Evolutionary conservation across 2,797 vertebrate genomes (phyloP), one percentile per base, ranked within the genome.

Genomic region (Syngnathus rostellatus): DNA sequence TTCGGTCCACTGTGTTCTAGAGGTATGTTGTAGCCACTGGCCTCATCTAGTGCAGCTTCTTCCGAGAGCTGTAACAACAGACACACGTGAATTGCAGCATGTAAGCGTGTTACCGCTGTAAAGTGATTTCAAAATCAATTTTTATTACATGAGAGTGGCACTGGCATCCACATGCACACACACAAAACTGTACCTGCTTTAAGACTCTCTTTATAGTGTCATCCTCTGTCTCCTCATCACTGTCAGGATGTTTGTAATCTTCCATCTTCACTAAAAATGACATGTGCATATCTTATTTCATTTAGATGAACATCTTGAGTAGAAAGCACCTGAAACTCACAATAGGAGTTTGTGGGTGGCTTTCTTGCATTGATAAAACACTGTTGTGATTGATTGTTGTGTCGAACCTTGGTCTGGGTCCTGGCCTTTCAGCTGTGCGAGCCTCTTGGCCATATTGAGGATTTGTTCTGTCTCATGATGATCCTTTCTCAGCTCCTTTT

Each of bases 1-100:
- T 25, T 25, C 0, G 87, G 85, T 25, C 83, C 87, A 48, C 79
- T 87, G 39, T 84, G 86, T 77, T 94, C 91, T 31, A 85, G 86
- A 21, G 90, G 93, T 79, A 95, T 95, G 86, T 97, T 98, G 86
- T 94, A 98, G 70, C 96, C 95, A 74, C 94, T 94, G 78, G 94
- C 93, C 81, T 95, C 92, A 81, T 98, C 97, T 65, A 99, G 74
- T 2, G 89, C 88, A 65, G 92, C 89, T 84, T 99, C 97, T 73
- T 99, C 95, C 68, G 93, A 92, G 46, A 99, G 91, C 97, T 99
- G 80, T 43, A 72, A 77, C 10, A 60, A 59, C 67, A 50, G 53
- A 57, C 68, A 64, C 43, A 60, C 7, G 60, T 17, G 6, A 68
- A 62, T 66, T 54, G 75, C 0, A 63, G 5, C 64, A 65, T n/a